phyloP scores from a whole-genome alignment of 2,888 invertebrate species.

The Argyresthia albistria region DNA sequence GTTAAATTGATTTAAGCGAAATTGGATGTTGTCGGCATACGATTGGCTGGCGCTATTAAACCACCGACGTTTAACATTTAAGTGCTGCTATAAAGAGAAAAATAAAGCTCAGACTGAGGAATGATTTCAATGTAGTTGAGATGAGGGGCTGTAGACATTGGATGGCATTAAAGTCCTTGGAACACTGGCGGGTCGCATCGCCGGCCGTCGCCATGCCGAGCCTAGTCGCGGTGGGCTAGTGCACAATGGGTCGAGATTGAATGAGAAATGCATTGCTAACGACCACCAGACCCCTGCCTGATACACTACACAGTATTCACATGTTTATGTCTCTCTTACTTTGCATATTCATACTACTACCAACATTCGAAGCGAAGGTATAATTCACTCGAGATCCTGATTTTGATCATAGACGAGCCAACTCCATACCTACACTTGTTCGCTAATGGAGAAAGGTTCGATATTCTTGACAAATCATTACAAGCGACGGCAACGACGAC shows the following conservation, averaged over 20 bases:
- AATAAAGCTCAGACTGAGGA: slow-evolving; percentile 19
- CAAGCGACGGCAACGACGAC: slow-evolving; percentile 15
- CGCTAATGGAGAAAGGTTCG: slow-evolving; percentile 7
- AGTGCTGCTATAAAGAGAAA: slow-evolving; percentile 15
- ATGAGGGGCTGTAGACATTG: slow-evolving; percentile 23
- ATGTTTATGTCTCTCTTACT: background rate
- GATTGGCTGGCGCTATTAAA: slow-evolving; percentile 10
- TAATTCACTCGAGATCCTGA: background rate
- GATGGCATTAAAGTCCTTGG: slow-evolving; percentile 27
- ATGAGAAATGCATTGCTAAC: background rate
- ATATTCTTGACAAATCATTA: slow-evolving; percentile 16
- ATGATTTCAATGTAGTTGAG: slow-evolving; percentile 26
- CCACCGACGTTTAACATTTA: slow-evolving; percentile 9
- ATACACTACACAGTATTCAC: background rate
- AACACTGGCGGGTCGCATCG: slow-evolving; percentile 18
- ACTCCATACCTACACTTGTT: background rate
- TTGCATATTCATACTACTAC: background rate
- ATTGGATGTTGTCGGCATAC: slow-evolving; percentile 10
- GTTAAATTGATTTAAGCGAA: background rate
- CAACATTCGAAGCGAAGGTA: background rate
- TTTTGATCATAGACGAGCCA: background rate
- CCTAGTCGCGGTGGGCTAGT: too few species aligned
- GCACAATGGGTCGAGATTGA: background rate
- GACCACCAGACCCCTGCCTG: background rate
- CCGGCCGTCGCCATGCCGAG: slow-evolving; percentile 8